Base-by-base conservation (phyloP, 2,888 invertebrate genomes). In the Bimastos eiseni region DNA sequence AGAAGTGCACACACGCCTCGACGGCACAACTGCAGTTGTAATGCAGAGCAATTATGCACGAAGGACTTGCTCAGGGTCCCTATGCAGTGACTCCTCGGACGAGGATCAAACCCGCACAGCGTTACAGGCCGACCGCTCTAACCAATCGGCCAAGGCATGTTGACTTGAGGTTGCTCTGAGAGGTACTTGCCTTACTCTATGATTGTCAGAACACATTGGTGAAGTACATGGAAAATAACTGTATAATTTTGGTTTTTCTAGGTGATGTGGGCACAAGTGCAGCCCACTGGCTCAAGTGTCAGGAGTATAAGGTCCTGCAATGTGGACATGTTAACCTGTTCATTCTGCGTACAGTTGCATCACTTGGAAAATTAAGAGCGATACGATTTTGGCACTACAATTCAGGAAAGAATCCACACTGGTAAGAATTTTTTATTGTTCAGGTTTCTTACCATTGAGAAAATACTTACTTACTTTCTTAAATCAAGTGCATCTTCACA, bases 331-430 rank as follows among this genome's bases (percentile, higher is more conserved):
- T 90, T 33, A 88, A 90, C 36, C 89, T 86, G 15, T 90, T 91
- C 37, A 41, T 90, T 34, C 88, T 91, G 34, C 90, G 90, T n/a
- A 89, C 90, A 21, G 44, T 37, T 55, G 55, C 41, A 37, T 37
- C 30, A 88, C 94, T 94, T 38, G 93, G 94, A 24, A 93, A 94
- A 34, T 94, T 95, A 17, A 91, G 92, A 13, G 92, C 94, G 49
- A 93, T 93, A 24, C 83, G 91, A 30, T 49, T 95, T 4, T 95
- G 95, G 95, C 94, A 95, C 91, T 94, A 95, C 92, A 94, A 94
- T 91, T 93, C 93, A 30, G 95, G 95, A 6, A 90, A 92, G 88
- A 93, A 93, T 6, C 92, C 92, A 37, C 92, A 92, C 91, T 93
- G 93, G 17, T 94, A 70, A n/a, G 70, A 70, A n/a, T 70, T 70